Evolutionary conservation across 1,140 invertebrate species (phyloP).

Genomic region (Drosophila auraria): DNA sequence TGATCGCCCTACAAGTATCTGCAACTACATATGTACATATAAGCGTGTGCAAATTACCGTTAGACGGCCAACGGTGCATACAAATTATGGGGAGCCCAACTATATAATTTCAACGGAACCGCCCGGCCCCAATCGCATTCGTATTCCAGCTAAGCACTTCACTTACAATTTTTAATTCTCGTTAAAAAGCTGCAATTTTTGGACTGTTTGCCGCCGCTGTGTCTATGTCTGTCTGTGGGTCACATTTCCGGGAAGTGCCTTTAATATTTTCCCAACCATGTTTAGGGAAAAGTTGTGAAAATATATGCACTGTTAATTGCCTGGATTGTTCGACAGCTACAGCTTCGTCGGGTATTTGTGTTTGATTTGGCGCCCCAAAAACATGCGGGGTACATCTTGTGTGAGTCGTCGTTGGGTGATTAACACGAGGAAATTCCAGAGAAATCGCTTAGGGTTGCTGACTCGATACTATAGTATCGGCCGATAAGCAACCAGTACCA

Average conservation of each 20-base stretch:
- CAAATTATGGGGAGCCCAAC: conserved; percentile 33
- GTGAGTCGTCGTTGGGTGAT: conserved; percentile 36
- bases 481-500: conserved; percentile 8
- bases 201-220: conserved; percentile 23
- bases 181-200: conserved; percentile 58
- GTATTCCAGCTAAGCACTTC: conserved; percentile 52
- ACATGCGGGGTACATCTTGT: conserved; percentile 5
- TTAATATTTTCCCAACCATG: conserved; percentile 27
- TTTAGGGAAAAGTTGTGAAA: conserved; percentile 38
- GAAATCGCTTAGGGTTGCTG: conserved; percentile 19
- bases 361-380: conserved; percentile 50
- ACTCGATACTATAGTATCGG: conserved; percentile 2
- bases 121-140: background rate
- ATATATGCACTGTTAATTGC: conserved; percentile 61
- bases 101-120: conserved; percentile 37
- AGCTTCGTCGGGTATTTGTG: conserved; percentile 16
- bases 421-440: conserved; percentile 44
- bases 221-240: conserved; percentile 20
- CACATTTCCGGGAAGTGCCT: conserved; percentile 69
- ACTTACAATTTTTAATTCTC: conserved; percentile 58
- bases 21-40: conserved; percentile 23
- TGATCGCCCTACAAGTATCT: conserved; percentile 19
- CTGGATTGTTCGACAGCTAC: conserved; percentile 39
- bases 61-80: conserved; percentile 52
- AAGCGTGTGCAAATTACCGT: conserved; percentile 50